Conservation (phyloP, 2,888 invertebrate genomes). For the Archaeoteleia sp. region DNA sequence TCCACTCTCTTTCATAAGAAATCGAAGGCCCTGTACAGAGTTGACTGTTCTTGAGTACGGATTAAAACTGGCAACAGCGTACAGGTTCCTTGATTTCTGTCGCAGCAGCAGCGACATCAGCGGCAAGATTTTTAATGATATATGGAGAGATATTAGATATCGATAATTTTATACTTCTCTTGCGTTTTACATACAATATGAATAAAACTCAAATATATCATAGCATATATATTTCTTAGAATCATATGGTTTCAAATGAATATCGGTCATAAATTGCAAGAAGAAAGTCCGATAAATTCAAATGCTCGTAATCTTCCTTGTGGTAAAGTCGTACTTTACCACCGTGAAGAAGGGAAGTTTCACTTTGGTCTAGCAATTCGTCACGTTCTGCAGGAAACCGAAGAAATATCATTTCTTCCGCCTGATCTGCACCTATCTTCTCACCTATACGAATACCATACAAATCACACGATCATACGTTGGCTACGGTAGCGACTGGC, state of each 20-base stretch:
- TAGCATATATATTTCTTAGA: too few relatives aligned
- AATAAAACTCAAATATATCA: too few relatives aligned
- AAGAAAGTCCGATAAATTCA: slow-evolving; percentile 7
- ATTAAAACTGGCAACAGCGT: too few relatives aligned
- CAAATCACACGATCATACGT: slow-evolving; percentile 39
- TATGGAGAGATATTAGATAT: too few relatives aligned
- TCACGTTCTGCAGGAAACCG: slow-evolving; percentile 38
- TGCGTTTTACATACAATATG: too few relatives aligned
- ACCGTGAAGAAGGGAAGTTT: slow-evolving; percentile 15
- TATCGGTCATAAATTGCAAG: background rate
- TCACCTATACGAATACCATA: slow-evolving; percentile 31
- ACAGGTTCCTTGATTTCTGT: too few relatives aligned
- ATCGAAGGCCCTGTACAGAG: too few relatives aligned
- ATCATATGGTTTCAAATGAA: background rate
- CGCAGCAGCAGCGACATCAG: too few relatives aligned
- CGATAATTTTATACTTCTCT: too few relatives aligned
- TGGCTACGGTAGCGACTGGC: slow-evolving; percentile 13
- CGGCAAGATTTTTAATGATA: too few relatives aligned
- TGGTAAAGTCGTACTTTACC: slow-evolving; percentile 1
- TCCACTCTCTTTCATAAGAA: too few relatives aligned
- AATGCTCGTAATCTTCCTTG: slow-evolving; percentile 10
- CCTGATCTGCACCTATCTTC: slow-evolving; percentile 25
- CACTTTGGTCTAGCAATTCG: slow-evolving; percentile 26
- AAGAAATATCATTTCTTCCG: slow-evolving; percentile 47
- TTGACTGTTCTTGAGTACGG: too few relatives aligned